Percentiles rank a stretch among this genome's conserved stretches.
Conservation (phyloP, 2,797 vertebrate species). For the Botia almorhae region DNA sequence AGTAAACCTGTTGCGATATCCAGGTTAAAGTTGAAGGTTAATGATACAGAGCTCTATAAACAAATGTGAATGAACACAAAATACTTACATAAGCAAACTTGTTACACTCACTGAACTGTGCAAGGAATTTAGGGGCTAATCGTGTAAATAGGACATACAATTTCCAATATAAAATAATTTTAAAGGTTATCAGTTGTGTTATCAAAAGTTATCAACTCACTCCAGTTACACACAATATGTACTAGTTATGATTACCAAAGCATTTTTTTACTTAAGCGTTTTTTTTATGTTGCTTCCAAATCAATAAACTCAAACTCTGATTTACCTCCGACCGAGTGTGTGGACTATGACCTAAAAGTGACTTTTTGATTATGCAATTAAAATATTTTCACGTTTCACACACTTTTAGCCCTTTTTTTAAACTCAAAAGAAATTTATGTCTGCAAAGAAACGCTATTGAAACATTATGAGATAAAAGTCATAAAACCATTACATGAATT, state of each 20-base stretch:
- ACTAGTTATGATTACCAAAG: not conserved
- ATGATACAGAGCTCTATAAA: conserved; percentile 15
- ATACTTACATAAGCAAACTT: conserved; percentile 15
- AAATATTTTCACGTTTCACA: conserved; percentile 42
- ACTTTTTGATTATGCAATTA: conserved; percentile 36
- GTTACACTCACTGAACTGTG: not conserved
- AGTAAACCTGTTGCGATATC: conserved; percentile 34
- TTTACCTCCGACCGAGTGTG: conserved; percentile 6
- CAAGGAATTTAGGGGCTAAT: not conserved
- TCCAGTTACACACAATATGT: not conserved
- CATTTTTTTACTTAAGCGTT: not conserved
- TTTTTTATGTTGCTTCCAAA: not conserved
- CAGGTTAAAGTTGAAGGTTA: conserved; percentile 55
- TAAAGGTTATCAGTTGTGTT: not conserved
- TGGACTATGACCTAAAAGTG: conserved; percentile 45
- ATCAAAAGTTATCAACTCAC: too few species aligned
- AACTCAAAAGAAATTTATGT: not conserved
- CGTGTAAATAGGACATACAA: not conserved
- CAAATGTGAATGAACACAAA: conserved; percentile 31
- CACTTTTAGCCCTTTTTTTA: conserved; percentile 17
- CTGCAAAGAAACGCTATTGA: not conserved
- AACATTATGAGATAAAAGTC: not conserved
- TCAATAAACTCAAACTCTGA: conserved; percentile 21
- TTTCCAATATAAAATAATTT: not conserved
- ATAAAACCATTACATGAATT: not conserved